A percentile compares a stretch with the other conserved stretches of the same genome.
Evolutionary conservation across 2,797 vertebrate genomes (phyloP).

Genomic region (Tokudaia tokunoshimensis): DNA sequence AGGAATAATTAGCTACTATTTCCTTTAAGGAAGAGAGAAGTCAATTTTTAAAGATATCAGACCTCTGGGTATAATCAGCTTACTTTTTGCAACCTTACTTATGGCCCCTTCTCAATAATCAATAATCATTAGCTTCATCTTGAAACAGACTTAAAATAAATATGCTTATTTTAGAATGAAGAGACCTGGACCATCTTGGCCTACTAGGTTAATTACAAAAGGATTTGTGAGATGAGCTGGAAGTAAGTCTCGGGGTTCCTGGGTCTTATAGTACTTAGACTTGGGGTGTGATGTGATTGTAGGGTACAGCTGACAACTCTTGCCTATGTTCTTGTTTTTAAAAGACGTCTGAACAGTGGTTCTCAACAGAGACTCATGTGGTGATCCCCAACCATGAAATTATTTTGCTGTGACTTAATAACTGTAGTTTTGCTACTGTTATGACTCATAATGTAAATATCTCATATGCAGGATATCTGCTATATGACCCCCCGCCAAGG

Average conservation of each 20-base stretch:
- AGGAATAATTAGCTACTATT: slow-evolving; percentile 62
- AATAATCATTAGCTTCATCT: slow-evolving; percentile 60
- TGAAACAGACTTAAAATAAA: slow-evolving; percentile 45
- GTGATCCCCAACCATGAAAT: neutral
- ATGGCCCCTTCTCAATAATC: slow-evolving; percentile 13
- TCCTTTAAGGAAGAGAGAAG: slow-evolving; percentile 45
- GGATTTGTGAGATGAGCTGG: slow-evolving; percentile 27
- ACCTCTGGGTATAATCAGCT: slow-evolving; percentile 40
- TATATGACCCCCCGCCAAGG: neutral
- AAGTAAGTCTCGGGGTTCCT: neutral
- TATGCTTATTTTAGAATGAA: neutral
- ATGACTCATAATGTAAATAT: neutral
- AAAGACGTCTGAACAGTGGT: slow-evolving; percentile 1
- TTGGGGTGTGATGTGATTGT: neutral
- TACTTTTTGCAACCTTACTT: slow-evolving; percentile 46
- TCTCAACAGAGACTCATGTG: neutral
- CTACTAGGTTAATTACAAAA: slow-evolving; percentile 1
- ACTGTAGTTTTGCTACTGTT: neutral
- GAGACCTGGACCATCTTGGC: neutral
- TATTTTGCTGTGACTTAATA: neutral
- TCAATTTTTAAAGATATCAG: slow-evolving; percentile 46
- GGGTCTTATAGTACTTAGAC: neutral
- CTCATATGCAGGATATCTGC: neutral
- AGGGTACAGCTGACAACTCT: neutral
- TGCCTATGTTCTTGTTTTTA: neutral